Evolutionary conservation across 2,888 invertebrate genomes (phyloP).

Genomic region (Dichetophora obliterata): DNA sequence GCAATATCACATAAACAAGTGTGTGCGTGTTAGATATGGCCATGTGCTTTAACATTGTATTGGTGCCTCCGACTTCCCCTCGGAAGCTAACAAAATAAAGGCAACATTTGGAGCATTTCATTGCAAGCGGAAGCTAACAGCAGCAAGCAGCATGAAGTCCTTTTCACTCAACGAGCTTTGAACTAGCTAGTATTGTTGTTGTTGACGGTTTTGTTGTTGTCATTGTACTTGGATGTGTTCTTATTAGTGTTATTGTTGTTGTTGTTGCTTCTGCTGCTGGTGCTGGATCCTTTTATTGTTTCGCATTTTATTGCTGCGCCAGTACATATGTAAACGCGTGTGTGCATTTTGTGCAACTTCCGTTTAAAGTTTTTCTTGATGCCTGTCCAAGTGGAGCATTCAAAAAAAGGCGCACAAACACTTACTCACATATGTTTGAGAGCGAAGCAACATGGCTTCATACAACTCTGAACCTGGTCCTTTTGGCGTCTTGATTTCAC

Average conservation of each 20-base stretch:
- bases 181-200: neutral
- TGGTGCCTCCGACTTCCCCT: conserved; percentile 16
- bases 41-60: neutral
- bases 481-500: neutral
- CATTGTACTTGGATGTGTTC: conserved; percentile 23
- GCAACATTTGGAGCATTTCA: conserved; percentile 63
- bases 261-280: conserved; percentile 12
- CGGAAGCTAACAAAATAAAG: conserved; percentile 63
- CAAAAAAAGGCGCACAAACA: neutral
- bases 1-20: conserved; percentile 3
- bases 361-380: conserved; percentile 58
- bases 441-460: neutral
- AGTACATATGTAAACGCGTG: conserved; percentile 52
- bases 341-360: conserved; percentile 39
- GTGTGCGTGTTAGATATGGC: neutral
- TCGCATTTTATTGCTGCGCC: conserved; percentile 63
- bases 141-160: conserved; percentile 55
- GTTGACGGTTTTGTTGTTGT: neutral
- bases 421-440: neutral
- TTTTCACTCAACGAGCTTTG: neutral
- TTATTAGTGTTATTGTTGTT: conserved; percentile 30
- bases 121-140: conserved; percentile 55
- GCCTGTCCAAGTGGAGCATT: conserved; percentile 59
- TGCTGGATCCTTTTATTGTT: conserved; percentile 55
- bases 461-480: neutral